Evolutionary conservation across 2,888 invertebrate genomes (phyloP), one percentile per base, ranked within the genome.

Genomic region (Dolichopus griseipennis): DNA sequence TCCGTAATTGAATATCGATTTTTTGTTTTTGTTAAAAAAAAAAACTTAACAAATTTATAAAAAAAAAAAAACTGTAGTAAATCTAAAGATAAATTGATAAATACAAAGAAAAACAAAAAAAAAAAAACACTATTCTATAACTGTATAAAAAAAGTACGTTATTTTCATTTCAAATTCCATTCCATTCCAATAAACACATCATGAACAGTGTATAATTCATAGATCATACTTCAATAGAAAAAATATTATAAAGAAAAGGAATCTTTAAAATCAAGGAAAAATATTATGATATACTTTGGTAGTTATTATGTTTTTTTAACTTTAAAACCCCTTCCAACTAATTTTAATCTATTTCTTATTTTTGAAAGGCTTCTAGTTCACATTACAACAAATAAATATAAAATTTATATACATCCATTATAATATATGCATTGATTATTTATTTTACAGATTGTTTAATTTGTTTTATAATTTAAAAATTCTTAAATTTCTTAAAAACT

Each of bases 1-100:
- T 52, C 52, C 2, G 52, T 52, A 52, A 52, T 52, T 52, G 52
- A 52, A 52, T 52, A 52, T 52, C 52, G 52, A 52, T 52, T 52
- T 27, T 52, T 52, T 52, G n/a, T 15, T 52, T 7, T 52, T 52
- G 15, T 7, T 12, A 15, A 52, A n/a, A 52, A 52, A 52, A 52
- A n/a, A 52, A 52, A 18, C 1, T 9, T 3, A 52, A 18, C 52
- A 12, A 15, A 12, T 12, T 52, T 52, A 52, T 52, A n/a, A 52
- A 52, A 52, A n/a, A 52, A 52, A 18, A 18, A 15, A 6, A 52
- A 52, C 52, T 52, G 18, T 52, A 3, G 52, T 52, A 37, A 37
- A 37, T 37, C 15, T 12, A 18, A 52, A 15, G 15, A 41, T 41
- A 41, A 41, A 41, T 12, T 41, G 41, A 41, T 27, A 37, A 37